Percentiles rank a stretch among this genome's conserved stretches.
Evolutionary conservation across 2,113 vertebrate genomes (phyloP).

Genomic region (Charina bottae): DNA sequence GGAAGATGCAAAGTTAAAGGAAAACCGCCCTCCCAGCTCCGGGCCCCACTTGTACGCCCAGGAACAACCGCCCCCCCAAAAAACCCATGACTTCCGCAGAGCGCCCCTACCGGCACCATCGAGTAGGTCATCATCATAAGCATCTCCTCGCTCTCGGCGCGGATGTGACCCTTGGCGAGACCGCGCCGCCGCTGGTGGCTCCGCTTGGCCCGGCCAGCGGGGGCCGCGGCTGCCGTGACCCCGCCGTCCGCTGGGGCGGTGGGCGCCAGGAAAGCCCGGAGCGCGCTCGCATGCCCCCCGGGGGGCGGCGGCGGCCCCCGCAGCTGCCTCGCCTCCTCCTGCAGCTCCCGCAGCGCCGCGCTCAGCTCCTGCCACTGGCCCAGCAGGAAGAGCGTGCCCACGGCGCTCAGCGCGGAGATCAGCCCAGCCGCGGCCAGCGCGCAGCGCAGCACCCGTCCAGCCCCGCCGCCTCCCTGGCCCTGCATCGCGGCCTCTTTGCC

Average conservation of each 20-base stretch:
- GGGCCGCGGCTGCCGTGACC: conserved; percentile 13
- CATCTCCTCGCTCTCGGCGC: conserved; percentile 82
- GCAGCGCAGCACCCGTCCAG: conserved; percentile 72
- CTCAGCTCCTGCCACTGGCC: conserved; percentile 82
- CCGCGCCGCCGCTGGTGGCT: conserved; percentile 66
- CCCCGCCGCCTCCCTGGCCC: conserved; percentile 36
- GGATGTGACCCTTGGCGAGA: conserved; percentile 65
- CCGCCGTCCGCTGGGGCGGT: background rate
- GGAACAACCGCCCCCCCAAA: background rate
- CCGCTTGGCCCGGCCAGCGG: conserved; percentile 81
- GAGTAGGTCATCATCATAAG: conserved; percentile 93
- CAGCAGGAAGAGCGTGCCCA: conserved; percentile 82
- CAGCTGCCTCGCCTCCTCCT: conserved; percentile 36
- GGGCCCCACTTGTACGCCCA: background rate
- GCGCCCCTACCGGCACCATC: conserved; percentile 86
- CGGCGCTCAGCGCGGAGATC: conserved; percentile 80
- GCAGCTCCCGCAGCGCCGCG: conserved; percentile 71
- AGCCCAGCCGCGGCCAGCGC: conserved; percentile 66
- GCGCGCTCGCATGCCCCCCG: background rate
- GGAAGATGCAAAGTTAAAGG: background rate
- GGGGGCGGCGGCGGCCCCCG: background rate
- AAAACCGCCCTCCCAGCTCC: background rate
- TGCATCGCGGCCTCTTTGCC: background rate
- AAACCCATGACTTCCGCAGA: background rate
- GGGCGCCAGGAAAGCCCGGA: background rate